A percentile compares a stretch with the other conserved stretches of the same genome.
phyloP scores from a whole-genome alignment of 2,113 vertebrate species.

The Neotragus pygmaeus region DNA sequence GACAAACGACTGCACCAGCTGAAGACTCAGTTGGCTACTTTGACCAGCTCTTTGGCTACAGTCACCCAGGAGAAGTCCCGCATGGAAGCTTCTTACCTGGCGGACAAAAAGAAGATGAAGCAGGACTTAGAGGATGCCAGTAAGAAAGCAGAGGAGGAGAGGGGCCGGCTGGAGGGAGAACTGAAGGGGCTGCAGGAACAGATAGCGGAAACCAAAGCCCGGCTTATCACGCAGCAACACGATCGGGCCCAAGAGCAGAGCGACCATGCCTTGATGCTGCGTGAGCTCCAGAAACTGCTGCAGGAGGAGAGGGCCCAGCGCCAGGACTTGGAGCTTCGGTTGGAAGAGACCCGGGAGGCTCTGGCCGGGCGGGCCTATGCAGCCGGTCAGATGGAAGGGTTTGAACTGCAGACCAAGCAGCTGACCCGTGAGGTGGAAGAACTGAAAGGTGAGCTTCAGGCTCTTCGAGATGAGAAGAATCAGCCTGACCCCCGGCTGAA shows the following conservation, averaged over 20 bases:
- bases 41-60: slow-evolving; percentile 90
- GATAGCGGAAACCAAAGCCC: slow-evolving; percentile 88
- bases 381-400: slow-evolving; percentile 79
- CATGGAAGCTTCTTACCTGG: slow-evolving; percentile 95
- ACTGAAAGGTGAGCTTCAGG: slow-evolving; percentile 81
- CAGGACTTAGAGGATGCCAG: slow-evolving; percentile 88
- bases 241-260: slow-evolving; percentile 91
- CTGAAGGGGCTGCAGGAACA: slow-evolving; percentile 83
- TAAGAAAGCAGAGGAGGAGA: slow-evolving; percentile 71
- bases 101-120: slow-evolving; percentile 91
- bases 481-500: slow-evolving; percentile 84
- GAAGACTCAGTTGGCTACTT: slow-evolving; percentile 88
- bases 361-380: slow-evolving; percentile 74
- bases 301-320: slow-evolving; percentile 85
- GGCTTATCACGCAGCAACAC: slow-evolving; percentile 91
- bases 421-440: slow-evolving; percentile 83
- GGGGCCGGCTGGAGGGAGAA: slow-evolving; percentile 77
- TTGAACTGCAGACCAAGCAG: slow-evolving; percentile 80
- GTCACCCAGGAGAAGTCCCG: slow-evolving; percentile 95
- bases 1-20: slow-evolving; percentile 85
- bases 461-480: slow-evolving; percentile 75
- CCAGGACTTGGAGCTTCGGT: slow-evolving; percentile 85
- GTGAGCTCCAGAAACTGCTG: slow-evolving; percentile 91
- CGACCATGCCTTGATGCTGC: slow-evolving; percentile 91
- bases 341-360: slow-evolving; percentile 84